phyloP scores from a whole-genome alignment of 2,888 invertebrate species.

The Fragum fragum region DNA sequence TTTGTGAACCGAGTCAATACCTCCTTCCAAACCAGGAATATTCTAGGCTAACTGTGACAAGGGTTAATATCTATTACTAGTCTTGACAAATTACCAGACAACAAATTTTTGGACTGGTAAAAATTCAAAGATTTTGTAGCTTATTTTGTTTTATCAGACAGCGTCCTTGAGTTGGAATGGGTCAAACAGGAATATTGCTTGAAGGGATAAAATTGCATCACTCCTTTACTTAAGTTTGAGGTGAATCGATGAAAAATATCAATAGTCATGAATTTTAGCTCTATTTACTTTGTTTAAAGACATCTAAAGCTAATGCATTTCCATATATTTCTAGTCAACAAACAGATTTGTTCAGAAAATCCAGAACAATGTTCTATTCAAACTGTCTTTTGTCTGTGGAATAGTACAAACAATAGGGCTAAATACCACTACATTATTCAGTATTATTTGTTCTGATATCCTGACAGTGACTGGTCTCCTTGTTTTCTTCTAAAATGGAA shows the following conservation, averaged over 20 bases:
- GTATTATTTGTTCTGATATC: conserved; percentile 22
- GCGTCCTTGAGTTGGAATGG: too few relatives aligned
- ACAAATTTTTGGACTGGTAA: too few relatives aligned
- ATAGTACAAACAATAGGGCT: conserved; percentile 14
- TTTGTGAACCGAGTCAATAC: too few relatives aligned
- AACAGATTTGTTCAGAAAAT: conserved; percentile 9
- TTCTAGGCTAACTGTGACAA: too few relatives aligned
- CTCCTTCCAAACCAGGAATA: too few relatives aligned
- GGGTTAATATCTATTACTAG: too few relatives aligned
- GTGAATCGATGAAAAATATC: not conserved
- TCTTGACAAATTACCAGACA: too few relatives aligned
- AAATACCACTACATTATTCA: not conserved
- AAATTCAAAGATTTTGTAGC: too few relatives aligned
- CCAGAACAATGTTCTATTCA: conserved; percentile 22
- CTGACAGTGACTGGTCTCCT: not conserved
- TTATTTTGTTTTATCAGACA: too few relatives aligned
- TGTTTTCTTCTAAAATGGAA: not conserved
- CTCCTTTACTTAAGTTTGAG: too few relatives aligned
- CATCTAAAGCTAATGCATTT: conserved; percentile 1
- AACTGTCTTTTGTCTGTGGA: conserved; percentile 3
- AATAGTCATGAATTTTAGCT: not conserved
- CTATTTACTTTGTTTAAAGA: conserved; percentile 10
- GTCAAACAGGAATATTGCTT: too few relatives aligned
- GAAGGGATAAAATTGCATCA: too few relatives aligned
- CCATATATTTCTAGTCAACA: conserved; percentile 6